These are phyloP conservation scores for Scrobipalpa costella DNA, from an alignment of 2,888 invertebrate species.

Conservation along the genomic window DNA sequence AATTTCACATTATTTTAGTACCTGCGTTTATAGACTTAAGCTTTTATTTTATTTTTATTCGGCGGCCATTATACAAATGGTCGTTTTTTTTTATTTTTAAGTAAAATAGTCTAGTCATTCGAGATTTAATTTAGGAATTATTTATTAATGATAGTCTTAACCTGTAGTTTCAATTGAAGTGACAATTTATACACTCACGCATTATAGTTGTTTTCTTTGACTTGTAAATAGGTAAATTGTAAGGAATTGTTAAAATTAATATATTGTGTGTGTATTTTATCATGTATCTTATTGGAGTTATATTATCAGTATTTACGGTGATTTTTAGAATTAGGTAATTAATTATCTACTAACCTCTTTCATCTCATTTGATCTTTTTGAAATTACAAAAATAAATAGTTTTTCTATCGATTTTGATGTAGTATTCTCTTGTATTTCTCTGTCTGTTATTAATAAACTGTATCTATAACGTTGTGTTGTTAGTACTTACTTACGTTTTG, in stretches of 20 bases:
- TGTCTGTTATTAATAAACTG: slow-evolving; percentile 41
- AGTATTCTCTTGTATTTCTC: slow-evolving; percentile 45
- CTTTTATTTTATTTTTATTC: slow-evolving; percentile 17
- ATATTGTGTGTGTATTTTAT: slow-evolving; percentile 58
- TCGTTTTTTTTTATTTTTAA: neutral
- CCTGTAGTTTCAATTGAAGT: slow-evolving; percentile 37
- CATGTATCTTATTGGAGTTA: slow-evolving; percentile 49
- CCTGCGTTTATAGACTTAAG: slow-evolving; percentile 30
- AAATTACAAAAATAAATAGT: slow-evolving; percentile 39
- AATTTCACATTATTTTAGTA: slow-evolving; percentile 55
- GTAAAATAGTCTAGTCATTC: slow-evolving; percentile 23
- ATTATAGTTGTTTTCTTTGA: slow-evolving; percentile 26
- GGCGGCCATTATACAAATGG: neutral
- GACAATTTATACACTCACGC: slow-evolving; percentile 29
- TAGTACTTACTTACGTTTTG: neutral
- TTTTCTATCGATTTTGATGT: slow-evolving; percentile 52
- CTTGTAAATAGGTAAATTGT: slow-evolving; percentile 39
- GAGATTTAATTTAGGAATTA: slow-evolving; percentile 5
- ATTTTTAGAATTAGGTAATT: slow-evolving; percentile 18
- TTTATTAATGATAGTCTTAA: slow-evolving; percentile 26
- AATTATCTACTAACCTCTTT: slow-evolving; percentile 17
- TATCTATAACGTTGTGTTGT: neutral
- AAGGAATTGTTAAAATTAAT: slow-evolving; percentile 61
- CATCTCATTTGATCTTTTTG: slow-evolving; percentile 23
- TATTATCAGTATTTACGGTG: slow-evolving; percentile 33